Evolutionary conservation across 2,888 invertebrate species (phyloP), one percentile per base, ranked within the genome.

Genomic region (Bombylius discolor): DNA sequence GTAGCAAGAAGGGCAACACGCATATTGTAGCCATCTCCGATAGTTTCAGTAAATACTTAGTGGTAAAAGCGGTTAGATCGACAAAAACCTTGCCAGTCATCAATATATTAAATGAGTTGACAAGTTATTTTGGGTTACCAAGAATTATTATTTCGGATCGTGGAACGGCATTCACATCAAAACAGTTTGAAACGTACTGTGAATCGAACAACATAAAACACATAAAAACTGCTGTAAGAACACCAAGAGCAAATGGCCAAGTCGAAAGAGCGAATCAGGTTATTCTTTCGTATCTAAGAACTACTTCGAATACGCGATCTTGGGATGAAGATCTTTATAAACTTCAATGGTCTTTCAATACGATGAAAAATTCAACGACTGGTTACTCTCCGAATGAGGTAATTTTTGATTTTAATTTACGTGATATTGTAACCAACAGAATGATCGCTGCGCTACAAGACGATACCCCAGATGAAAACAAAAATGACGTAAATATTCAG

Each of bases 141-240:
- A 54, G 34, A 46, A 57, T 59, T 9, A 55, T 65, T 2, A 58
- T 67, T 32, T 60, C 62, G 5, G 65, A 67, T 55, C 52, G 64
- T 54, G 66, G 65, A 13, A 62, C 65, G 3, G 64, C 64, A 4
- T 67, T 62, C 51, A 64, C 63, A 1, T 62, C 65, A 0, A 60
- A 62, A 7, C 32, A 31, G 12, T 66, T 67, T 47, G 60, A 61
- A 54, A 31, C 53, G 4, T 65, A 63, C 52, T 64, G 61, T 53
- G 42, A 53, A 8, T 39, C 53, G 6, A 53, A 62, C 47, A 53
- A 57, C 2, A 65, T 67, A 7, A 56, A 61, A 47, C 65, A 65
- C 52, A 56, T 64, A 4, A 62, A 62, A 56, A 62, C 56, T 33
- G 62, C 60, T 5, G 61, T 64, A n/a, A 59, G 62, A 5, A 63